Evolutionary conservation across 2,113 vertebrate genomes (phyloP), one percentile per base, ranked within the genome.

Genomic region (Aix galericulata): DNA sequence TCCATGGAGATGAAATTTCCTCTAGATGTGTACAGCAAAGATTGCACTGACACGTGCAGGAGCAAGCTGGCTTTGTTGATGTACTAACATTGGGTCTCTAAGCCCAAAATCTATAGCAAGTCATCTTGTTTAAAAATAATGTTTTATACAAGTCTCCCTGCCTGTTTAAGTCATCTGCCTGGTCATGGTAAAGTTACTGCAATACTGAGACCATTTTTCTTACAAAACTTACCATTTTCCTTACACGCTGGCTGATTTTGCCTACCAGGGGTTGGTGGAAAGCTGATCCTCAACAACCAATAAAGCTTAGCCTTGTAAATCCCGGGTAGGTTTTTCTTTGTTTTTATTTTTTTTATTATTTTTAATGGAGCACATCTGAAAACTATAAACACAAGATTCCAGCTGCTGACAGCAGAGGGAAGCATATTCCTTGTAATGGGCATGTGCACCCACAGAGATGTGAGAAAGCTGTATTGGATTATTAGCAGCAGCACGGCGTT

Each of bases 341-440:
- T 38, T 46, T 34, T 75, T 29, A 21, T 22, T 55, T 42, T 32
- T 26, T 4, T 53, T 34, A 66, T 68, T 89, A 34, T 80, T 95
- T 89, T 86, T 66, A 63, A 68, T 32, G 29, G 66, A 91, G 36
- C 88, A 82, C 81, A 91, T 93, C 88, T 95, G 92, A 89, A 96
- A 97, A 66, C 42, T 11, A 69, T 93, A 82, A 90, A 72, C 40
- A 36, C 89, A 80, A 84, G 81, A 91, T 95, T 89, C 93, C 93
- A 91, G 85, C 82, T 95, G 77, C 90, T 76, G 83, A 94, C 97
- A 97, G 97, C 94, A 97, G 97, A 91, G 96, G 97, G 97, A 92
- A 93, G 94, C 91, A 96, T 58, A 95, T 93, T 85, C 83, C 94
- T 80, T 58, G 31, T 63, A 91, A 96, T 48, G 48, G 78, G 69